Evolutionary conservation across 1,140 invertebrate genomes (phyloP).

Genomic region (Cephus cinctus): DNA sequence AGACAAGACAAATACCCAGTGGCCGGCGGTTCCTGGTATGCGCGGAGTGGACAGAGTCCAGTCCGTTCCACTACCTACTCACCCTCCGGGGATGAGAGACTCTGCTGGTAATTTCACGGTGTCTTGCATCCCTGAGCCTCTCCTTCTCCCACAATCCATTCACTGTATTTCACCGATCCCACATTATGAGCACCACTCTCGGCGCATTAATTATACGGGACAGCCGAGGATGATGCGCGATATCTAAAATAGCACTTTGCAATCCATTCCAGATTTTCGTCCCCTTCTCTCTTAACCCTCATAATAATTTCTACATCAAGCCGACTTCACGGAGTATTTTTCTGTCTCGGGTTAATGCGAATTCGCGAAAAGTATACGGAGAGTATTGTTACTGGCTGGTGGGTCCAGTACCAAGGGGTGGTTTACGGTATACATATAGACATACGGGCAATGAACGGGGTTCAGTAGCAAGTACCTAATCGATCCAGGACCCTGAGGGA

Average conservation of each 20-base stretch:
- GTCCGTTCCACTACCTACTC: conserved; percentile 46
- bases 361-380: no score
- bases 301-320: no score
- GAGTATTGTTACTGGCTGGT: no score
- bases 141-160: conserved; percentile 30
- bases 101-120: conserved; percentile 59
- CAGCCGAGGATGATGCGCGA: no score
- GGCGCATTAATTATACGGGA: conserved; percentile 20
- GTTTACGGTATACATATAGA: no score
- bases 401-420: no score
- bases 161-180: conserved; percentile 22
- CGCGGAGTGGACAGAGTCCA: conserved; percentile 54
- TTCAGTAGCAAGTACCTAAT: conserved; percentile 33
- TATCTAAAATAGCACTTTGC: no score
- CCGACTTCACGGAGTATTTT: no score
- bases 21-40: conserved; percentile 39
- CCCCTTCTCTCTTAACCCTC: no score
- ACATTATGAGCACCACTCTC: conserved; percentile 29
- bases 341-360: no score
- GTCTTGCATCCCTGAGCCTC: conserved; percentile 57
- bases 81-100: conserved; percentile 47
- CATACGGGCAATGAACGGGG: no score
- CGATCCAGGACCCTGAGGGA: conserved; percentile 37
- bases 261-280: no score
- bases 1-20: conserved; percentile 58